Evolutionary conservation across 2,113 vertebrate species (phyloP), one percentile per base, ranked within the genome.

Genomic region (Polypterus bichir): DNA sequence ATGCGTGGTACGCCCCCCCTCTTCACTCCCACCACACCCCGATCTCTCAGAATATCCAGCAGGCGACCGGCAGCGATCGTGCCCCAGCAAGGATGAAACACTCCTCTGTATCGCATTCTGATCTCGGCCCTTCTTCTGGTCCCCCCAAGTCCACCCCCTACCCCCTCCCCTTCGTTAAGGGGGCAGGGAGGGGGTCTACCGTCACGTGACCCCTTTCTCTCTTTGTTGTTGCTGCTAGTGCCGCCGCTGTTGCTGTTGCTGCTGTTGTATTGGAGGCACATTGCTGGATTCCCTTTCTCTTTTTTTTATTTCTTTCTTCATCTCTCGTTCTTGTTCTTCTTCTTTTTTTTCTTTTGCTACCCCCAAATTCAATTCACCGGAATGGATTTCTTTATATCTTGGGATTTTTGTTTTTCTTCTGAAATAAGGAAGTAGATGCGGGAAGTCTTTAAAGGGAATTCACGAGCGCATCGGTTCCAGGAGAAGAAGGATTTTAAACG

Each of bases 151-250:
- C 27, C 27, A 27, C 27, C 27, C n/a, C 27, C 56, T n/a, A 5
- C 56, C 56, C 56, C 44, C 5, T 27, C 44, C 27, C 51, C 51
- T 52, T 3, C 8, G 56, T 7, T 27, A 58, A 45, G 56, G 56
- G 9, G 56, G 56, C 11, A 44, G 64, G 59, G 51, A 48, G 51
- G 65, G 66, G 68, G 70, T 62, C 57, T 70, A 65, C 61, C 44
- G 60, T 74, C 79, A 81, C 78, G 77, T 81, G 79, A 76, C 69
- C 66, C 52, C 8, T 48, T 47, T 53, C 46, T 79, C 75, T 72
- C 80, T 81, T 81, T 81, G 77, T 79, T 81, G 77, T 77, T 73
- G 62, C 64, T 49, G 65, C 65, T 59, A 49, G 54, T 11, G 65
- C 56, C 59, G 70, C 76, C 55, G 70, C 72, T 52, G 73, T 65